Evolutionary conservation across 2,888 invertebrate genomes (phyloP), one percentile per base, ranked within the genome.

Genomic region (Ormyrus labotus): DNA sequence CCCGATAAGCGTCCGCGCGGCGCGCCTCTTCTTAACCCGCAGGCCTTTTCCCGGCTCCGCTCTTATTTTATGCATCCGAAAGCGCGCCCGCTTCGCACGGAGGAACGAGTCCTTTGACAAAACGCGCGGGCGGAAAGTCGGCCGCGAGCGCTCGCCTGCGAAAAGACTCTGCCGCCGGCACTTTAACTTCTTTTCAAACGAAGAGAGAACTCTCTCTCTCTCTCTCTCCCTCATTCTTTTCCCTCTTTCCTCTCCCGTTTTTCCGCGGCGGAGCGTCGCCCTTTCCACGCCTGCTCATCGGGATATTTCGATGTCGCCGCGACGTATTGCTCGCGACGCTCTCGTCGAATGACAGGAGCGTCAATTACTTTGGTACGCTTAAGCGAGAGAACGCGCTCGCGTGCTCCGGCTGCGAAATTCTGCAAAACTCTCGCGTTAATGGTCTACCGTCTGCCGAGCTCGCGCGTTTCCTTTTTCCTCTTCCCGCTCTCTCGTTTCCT

Each of bases 91-190:
- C 50, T 50, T 60, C 47, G 48, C 63, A 61, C 71, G 58, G 64
- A 61, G 48, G 64, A 76, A 57, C 58, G 78, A 78, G 77, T 81
- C 74, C 74, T 81, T 81, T 81, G 81, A 74, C 69, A 60, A 77
- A 81, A 76, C 53, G 55, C 45, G 34, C 48, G 10, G 60, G 70
- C 75, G 57, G 57, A 77, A 81, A 78, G 65, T 73, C 77, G 64
- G 65, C 73, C 69, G 69, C 19, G 58, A 53, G 19, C 68, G 72
- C 34, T 34, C 34, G 34, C n/a, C 65, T 58, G 78, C 74, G 50
- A 81, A 81, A 78, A 81, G 77, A 78, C 76, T 72, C 77, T 65
- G 64, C 64, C 74, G 81, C 64, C 60, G 81, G 74, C 65, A 65
- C 65, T 74, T 74, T 81, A 50, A 50, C 72, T 64, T 81, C 72